Conservation (phyloP, 2,888 invertebrate genomes). For the Drosophila pseudotakahashii region DNA sequence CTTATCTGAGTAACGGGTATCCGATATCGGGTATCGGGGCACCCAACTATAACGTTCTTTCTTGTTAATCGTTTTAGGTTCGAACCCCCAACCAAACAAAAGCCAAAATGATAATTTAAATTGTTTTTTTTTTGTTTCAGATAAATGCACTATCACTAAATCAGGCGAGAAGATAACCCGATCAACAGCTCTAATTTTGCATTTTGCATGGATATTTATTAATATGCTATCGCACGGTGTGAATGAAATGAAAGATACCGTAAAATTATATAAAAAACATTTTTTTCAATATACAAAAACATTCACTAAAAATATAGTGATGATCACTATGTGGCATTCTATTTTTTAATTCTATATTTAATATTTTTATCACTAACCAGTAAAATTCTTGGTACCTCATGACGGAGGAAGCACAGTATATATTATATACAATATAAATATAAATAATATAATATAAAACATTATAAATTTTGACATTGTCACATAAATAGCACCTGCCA, state of each 20-base stretch:
- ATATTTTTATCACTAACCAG: background rate
- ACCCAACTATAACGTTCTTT: too few species aligned
- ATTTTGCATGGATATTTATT: background rate
- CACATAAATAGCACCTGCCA: background rate
- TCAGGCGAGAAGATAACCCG: background rate
- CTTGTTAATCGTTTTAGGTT: too few species aligned
- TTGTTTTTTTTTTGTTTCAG: background rate
- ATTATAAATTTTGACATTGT: background rate
- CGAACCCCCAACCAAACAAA: too few species aligned
- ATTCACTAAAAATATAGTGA: background rate
- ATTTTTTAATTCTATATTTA: background rate
- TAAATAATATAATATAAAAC: background rate
- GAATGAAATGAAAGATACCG: background rate
- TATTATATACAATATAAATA: background rate
- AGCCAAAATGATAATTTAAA: too few species aligned
- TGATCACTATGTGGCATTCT: background rate
- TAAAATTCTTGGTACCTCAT: background rate
- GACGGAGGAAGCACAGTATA: background rate
- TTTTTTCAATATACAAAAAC: background rate
- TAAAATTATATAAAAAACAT: background rate
- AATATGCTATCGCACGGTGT: background rate
- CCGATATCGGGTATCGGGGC: too few species aligned
- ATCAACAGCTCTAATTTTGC: background rate
- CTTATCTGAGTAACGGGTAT: too few species aligned
- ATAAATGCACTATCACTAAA: background rate